Base-by-base conservation (phyloP, 2,888 invertebrate species). In the Zelleria hepariella region DNA sequence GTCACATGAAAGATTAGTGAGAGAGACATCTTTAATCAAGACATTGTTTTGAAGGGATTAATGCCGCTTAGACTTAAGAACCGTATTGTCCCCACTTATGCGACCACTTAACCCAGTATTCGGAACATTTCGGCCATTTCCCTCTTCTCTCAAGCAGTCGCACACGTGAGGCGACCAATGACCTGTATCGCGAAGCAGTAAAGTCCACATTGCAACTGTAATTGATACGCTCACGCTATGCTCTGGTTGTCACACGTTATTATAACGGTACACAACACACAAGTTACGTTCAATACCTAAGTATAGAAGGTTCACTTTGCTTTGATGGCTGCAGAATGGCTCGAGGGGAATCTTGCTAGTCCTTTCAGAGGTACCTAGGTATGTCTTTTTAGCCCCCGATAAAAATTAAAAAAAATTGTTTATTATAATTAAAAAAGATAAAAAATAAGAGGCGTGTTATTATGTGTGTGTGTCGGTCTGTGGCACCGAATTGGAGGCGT, bases 231-330 rank as follows among this genome's bases (percentile, higher is more conserved):
- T 42, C 32, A 42, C 32, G 62, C 56, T 52, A 56, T 48, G 62
- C 62, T 62, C 62, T 62, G 62, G 58, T 62, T 62, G 58, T 20
- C 52, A 51, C 51, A 21, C 23, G 20, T 51, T 23, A 42, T 42
- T 42, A 57, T 62, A 62, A 60, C 62, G 62, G 62, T 57, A 54
- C 20, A 42, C 32, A 42, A n/a, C 54, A 3, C 27, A 51, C 20
- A 51, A 32, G 23, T 27, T 32, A 42, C 32, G 15, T 42, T 10
- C 2, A 42, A 42, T 42, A 42, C 32, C 2, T 1, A 10, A 42
- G 32, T 42, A 5, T 42, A 42, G 32, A 42, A 42, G 32, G 32
- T 10, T 15, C 32, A 15, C 32, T 10, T 42, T 5, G 15, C n/a
- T n/a, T n/a, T n/a, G n/a, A n/a, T n/a, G n/a, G n/a, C n/a, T n/a